These are phyloP conservation scores for Ochotona princeps DNA, from an alignment of 2,113 vertebrate genomes.

Conservation along the genomic window DNA sequence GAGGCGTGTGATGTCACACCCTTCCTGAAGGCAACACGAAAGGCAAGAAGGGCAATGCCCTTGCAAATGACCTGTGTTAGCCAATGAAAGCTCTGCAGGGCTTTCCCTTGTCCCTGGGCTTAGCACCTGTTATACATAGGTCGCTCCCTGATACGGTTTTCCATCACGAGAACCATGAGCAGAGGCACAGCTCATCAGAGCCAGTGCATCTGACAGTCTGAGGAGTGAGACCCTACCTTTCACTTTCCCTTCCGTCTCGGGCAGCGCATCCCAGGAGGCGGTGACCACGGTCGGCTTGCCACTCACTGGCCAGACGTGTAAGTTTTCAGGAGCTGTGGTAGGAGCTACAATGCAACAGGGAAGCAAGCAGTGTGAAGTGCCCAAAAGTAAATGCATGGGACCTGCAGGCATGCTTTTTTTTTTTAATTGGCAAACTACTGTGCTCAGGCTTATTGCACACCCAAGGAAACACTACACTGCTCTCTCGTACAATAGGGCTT, in stretches of 20 bases:
- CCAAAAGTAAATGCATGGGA: not conserved
- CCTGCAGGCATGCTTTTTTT: too few species aligned
- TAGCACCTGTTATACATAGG: accelerated
- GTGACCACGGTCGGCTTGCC: constrained; percentile 93
- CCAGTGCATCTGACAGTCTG: not conserved
- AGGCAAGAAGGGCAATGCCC: not conserved
- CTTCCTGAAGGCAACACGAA: not conserved
- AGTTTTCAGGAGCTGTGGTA: constrained; percentile 94
- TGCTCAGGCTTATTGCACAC: not conserved
- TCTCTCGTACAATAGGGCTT: not conserved
- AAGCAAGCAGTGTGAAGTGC: accelerated
- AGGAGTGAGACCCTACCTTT: constrained; percentile 88
- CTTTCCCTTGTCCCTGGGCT: not conserved
- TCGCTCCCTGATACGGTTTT: not conserved
- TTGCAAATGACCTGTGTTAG: accelerated
- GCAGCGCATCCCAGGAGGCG: constrained; percentile 95
- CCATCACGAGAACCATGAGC: not conserved
- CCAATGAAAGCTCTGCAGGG: not conserved
- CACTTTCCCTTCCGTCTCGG: constrained; percentile 94
- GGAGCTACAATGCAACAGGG: constrained; percentile 88
- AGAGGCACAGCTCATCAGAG: not conserved
- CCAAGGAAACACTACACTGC: not conserved
- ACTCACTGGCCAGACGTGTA: constrained; percentile 92
- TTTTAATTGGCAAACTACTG: not conserved
- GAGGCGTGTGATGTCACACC: not conserved